Base-by-base conservation (phyloP, 2,888 invertebrate genomes). In the Ceramica pisi region DNA sequence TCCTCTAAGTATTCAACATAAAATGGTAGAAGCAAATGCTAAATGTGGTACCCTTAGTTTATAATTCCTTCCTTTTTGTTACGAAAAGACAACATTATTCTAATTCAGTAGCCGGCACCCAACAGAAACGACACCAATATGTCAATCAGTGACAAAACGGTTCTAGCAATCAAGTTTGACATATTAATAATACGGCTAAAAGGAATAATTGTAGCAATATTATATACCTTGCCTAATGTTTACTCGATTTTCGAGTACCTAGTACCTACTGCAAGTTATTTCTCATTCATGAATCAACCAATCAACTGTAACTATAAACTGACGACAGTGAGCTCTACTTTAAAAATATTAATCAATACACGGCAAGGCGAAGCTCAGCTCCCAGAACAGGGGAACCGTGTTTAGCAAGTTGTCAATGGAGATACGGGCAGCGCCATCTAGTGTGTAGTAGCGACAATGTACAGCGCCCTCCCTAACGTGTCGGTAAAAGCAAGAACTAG, bases 371-470 rank as follows among this genome's bases (percentile, higher is more conserved):
- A 41, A 60, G 67, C 56, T 46, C 59, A 35, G 31, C 31, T 31
- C 31, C 6, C 31, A 46, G 53, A 31, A 31, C 35, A n/a, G 10
- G n/a, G 50, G 48, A 41, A 31, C 41, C 16, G 38, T 7, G 21
- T 53, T 46, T 51, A 19, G 1, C 7, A 16, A 50, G 56, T 65
- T 23, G 21, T 19, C 21, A 19, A 41, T 21, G n/a, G 57, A 56
- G 64, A 12, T 57, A 71, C 71, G 1, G 16, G 46, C 56, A 84
- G 75, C 85, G 85, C 85, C 85, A 82, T 76, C 85, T 85, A 71
- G 74, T 69, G 38, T 21, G 48, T 10, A 81, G 59, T 86, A 75
- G 85, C 46, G 46, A 56, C 55, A 80, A 26, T 48, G 51, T 10
- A 60, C 50, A 73, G 65, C 64, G 55, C 55, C 64, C 44, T 26